These are phyloP conservation scores for Penaeus japonicus DNA, from an alignment of 1,140 invertebrate species.

Conservation along the genomic window DNA sequence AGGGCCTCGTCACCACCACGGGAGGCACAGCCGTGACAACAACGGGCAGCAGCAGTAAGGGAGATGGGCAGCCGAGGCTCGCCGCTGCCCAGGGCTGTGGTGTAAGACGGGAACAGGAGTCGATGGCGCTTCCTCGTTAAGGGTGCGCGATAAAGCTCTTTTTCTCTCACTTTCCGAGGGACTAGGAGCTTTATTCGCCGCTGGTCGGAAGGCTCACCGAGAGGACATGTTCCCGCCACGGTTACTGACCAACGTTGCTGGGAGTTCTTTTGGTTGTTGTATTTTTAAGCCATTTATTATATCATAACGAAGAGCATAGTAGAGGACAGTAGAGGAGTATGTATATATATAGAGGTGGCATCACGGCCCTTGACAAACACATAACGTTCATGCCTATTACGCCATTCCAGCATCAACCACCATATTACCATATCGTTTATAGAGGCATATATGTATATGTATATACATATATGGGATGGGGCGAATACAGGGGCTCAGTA, in stretches of 20 bases:
- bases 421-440: slow-evolving; percentile 43
- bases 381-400: slow-evolving; percentile 55
- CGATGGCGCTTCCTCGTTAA: too few relatives aligned
- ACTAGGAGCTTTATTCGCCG: slow-evolving; percentile 38
- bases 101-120: too few relatives aligned
- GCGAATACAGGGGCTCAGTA: not conserved
- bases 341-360: slow-evolving; percentile 36
- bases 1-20: too few relatives aligned
- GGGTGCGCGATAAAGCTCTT: slow-evolving; percentile 35
- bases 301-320: slow-evolving; percentile 22
- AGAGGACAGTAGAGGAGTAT: slow-evolving; percentile 25
- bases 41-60: too few relatives aligned
- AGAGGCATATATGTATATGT: slow-evolving; percentile 9
- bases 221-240: slow-evolving; percentile 31
- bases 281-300: not conserved
- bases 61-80: too few relatives aligned
- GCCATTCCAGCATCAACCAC: slow-evolving; percentile 56
- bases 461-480: not conserved
- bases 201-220: not conserved
- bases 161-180: slow-evolving; percentile 13
- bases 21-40: too few relatives aligned
- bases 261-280: slow-evolving; percentile 34
- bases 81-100: too few relatives aligned
- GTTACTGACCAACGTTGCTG: slow-evolving; percentile 7
- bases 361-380: slow-evolving; percentile 45